Base-by-base conservation (phyloP, 35 echinoderm and acorn worm species). In the Anneissia japonica region DNA sequence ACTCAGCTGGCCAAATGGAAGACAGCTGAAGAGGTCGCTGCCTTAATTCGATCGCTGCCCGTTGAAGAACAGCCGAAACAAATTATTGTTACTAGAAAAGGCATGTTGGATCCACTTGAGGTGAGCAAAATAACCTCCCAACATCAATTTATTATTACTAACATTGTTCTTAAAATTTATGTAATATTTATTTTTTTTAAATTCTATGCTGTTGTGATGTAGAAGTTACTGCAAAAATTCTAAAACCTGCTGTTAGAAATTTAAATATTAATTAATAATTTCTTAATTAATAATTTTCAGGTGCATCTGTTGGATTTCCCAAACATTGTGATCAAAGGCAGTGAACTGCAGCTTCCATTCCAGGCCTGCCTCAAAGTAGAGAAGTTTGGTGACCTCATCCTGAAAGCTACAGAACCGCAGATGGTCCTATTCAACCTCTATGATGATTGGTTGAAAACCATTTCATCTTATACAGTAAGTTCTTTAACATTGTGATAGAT, bases 31-130 rank as follows among this genome's bases (percentile, higher is more conserved):
- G 95, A 97, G 76, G 95, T 97, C 0, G 95, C 95, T 77, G 95
- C 95, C n/a, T 75, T 97, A 83, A 97, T 97, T 80, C 45, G 95
- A 73, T 97, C 95, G 4, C 79, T 97, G 46, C 95, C 95, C 26
- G 95, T 97, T 26, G 95, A 97, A 83, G 95, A 97, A 89, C 95
- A 97, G 31, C 95, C 95, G 16, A 97, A 97, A 43, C 95, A 97
- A 86, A 97, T 97, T 73, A 97, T 97, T 84, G 95, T 97, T 29
- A 97, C 95, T 73, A 97, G 95, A 83, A 97, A 97, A 80, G 95
- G 95, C 76, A 97, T 97, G 95, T 91, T 97, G 91, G 95, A 97
- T 39, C 95, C 95, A n/a, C 89, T 97, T 2, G 95, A 97, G 95
- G 95, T 97, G 80, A 74, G n/a, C 26, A 74, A 82, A 30, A n/a